These are phyloP conservation scores for Halcyon chelicuti DNA, from an alignment of 2,797 vertebrate species.

Conservation along the genomic window DNA sequence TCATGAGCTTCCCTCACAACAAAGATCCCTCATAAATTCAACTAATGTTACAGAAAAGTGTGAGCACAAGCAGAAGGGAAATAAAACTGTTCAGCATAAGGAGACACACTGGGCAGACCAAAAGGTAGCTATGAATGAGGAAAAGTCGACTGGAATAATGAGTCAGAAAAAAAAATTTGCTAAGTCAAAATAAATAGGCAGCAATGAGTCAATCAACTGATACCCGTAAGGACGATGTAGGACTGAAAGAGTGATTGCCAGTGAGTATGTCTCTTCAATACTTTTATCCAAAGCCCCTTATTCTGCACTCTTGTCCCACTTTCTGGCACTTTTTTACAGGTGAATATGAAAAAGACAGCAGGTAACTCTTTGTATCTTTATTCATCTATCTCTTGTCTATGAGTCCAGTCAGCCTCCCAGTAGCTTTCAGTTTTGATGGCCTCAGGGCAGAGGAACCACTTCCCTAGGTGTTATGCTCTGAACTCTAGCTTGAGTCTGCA, in stretches of 20 bases:
- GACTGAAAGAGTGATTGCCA: neutral
- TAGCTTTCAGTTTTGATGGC: neutral
- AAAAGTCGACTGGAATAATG: neutral
- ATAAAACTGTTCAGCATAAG: neutral
- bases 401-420: neutral
- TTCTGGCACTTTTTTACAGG: neutral
- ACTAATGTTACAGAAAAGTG: neutral
- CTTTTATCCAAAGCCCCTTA: neutral
- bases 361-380: neutral
- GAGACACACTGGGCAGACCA: neutral
- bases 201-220: neutral
- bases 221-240: neutral
- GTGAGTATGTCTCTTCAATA: neutral
- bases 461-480: neutral
- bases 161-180: neutral
- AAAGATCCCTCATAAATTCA: neutral
- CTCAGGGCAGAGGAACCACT: neutral
- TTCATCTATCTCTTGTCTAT: neutral
- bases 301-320: neutral
- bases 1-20: neutral
- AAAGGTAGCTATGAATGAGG: neutral
- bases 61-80: neutral
- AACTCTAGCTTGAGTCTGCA: neutral
- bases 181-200: neutral
- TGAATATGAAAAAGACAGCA: neutral